phyloP scores from a whole-genome alignment of 2,888 invertebrate species.

The Melanchra persicariae region DNA sequence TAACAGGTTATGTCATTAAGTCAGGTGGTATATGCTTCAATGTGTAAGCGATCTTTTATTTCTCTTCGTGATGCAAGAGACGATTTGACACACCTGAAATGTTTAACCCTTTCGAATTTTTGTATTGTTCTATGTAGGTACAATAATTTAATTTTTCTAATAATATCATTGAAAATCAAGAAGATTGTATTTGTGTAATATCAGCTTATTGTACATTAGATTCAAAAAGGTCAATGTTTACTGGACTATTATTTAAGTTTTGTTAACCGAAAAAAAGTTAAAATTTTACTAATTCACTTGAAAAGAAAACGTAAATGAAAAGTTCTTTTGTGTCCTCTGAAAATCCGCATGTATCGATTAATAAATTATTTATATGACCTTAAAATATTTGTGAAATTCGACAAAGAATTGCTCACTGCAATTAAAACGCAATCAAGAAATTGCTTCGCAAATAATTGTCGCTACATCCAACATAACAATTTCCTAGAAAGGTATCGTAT shows the following conservation, averaged over 20 bases:
- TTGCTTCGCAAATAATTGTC: constrained; percentile 7
- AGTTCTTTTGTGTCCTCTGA: background rate
- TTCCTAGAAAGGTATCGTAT: constrained; percentile 67
- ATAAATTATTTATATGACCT: background rate
- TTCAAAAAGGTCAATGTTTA: too few relatives aligned
- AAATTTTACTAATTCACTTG: too few relatives aligned
- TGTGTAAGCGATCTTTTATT: constrained; percentile 10
- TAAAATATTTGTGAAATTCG: constrained; percentile 16
- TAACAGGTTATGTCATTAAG: constrained; percentile 58
- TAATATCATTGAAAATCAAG: too few relatives aligned
- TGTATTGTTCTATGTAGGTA: too few relatives aligned
- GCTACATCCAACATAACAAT: constrained; percentile 37
- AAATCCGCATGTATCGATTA: constrained; percentile 1
- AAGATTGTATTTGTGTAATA: too few relatives aligned
- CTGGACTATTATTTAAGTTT: too few relatives aligned
- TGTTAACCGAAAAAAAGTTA: too few relatives aligned
- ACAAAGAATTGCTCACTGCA: constrained; percentile 6
- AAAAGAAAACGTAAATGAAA: background rate
- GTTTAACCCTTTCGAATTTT: background rate
- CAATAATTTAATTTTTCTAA: too few relatives aligned
- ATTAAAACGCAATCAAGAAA: constrained; percentile 35
- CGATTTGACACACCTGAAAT: background rate
- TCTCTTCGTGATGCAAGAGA: constrained; percentile 11
- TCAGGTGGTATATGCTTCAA: constrained; percentile 49
- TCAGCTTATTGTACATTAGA: too few relatives aligned